phyloP scores from a whole-genome alignment of 2,888 invertebrate genomes.

The Drosophila fulvimacula region DNA sequence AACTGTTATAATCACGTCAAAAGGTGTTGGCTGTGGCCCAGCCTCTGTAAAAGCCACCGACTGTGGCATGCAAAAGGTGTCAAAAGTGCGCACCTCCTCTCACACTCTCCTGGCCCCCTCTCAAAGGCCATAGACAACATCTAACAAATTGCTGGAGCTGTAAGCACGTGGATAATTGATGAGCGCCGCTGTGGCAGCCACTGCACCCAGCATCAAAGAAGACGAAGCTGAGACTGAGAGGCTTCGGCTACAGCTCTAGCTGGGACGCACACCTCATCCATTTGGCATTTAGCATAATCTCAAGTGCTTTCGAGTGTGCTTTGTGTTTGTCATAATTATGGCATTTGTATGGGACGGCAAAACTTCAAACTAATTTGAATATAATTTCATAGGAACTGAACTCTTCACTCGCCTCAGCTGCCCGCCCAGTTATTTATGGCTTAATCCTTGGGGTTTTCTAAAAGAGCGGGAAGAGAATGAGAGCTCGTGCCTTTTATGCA shows the following conservation, averaged over 20 bases:
- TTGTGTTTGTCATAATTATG: slow-evolving; percentile 63
- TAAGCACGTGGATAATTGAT: slow-evolving; percentile 77
- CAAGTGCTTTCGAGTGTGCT: slow-evolving; percentile 55
- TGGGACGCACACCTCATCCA: slow-evolving; percentile 36
- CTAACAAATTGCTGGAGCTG: slow-evolving; percentile 71
- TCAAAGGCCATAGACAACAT: slow-evolving; percentile 38
- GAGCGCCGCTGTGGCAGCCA: slow-evolving; percentile 52
- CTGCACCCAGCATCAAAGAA: slow-evolving; percentile 51
- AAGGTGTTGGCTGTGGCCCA: slow-evolving; percentile 46
- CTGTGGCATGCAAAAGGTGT: slow-evolving; percentile 64
- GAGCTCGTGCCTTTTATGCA: slow-evolving; percentile 79
- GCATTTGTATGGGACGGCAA: slow-evolving; percentile 67
- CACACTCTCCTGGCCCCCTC: neutral
- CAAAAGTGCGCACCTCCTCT: slow-evolving; percentile 52
- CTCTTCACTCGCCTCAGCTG: neutral
- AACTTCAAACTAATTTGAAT: slow-evolving; percentile 79
- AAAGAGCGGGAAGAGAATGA: slow-evolving; percentile 5
- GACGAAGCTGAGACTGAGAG: neutral
- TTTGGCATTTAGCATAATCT: slow-evolving; percentile 73
- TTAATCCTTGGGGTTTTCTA: slow-evolving; percentile 72
- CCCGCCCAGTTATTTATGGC: slow-evolving; percentile 70
- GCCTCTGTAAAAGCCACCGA: slow-evolving; percentile 28
- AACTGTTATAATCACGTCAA: slow-evolving; percentile 79
- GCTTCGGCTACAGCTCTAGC: neutral
- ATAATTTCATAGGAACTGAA: slow-evolving; percentile 74